Evolutionary conservation across 2,888 invertebrate genomes (phyloP), one percentile per base, ranked within the genome.

Genomic region (Hesperia comma): DNA sequence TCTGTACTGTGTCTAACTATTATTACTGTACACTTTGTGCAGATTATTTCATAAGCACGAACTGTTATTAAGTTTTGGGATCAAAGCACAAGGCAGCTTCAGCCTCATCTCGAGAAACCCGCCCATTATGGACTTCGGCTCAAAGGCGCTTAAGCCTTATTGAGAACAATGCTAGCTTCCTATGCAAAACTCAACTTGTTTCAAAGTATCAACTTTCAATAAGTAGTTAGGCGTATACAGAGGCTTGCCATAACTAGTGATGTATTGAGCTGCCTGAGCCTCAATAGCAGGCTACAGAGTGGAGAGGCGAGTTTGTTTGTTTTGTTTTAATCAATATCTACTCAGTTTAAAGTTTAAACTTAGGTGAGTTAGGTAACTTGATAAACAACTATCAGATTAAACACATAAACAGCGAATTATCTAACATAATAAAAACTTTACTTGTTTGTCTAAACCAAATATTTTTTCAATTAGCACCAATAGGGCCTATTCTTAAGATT

Each of bases 91-190:
- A 19, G 57, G 40, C 64, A 67, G 62, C 56, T n/a, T n/a, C 46
- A 7, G 56, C 33, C 63, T 41, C 46, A 17, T 58, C 33, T 58
- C 64, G 41, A 58, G 46, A 60, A 49, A 15, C 60, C 46, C 71
- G 61, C 61, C 68, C 70, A 72, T 72, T 71, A 71, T 49, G 67
- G 69, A 63, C 64, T 67, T 64, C 63, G 57, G 54, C 67, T 72
- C 60, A 69, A 71, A 70, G 70, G 73, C 71, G 74, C 79, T 78
- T 81, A 79, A 75, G 77, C 81, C 79, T 74, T 83, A 81, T 76
- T 70, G 78, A 79, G 84, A 85, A 86, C 83, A 85, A 85, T 82
- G 75, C 74, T 73, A 72, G 70, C 71, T 70, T 72, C 75, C 71
- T 76, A 75, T 73, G 77, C 77, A 75, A 78, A 79, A 75, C 79